Percentiles rank a stretch among this genome's conserved stretches.
Conservation (phyloP, 2,888 invertebrate species). For the Diaprepes abbreviatus region DNA sequence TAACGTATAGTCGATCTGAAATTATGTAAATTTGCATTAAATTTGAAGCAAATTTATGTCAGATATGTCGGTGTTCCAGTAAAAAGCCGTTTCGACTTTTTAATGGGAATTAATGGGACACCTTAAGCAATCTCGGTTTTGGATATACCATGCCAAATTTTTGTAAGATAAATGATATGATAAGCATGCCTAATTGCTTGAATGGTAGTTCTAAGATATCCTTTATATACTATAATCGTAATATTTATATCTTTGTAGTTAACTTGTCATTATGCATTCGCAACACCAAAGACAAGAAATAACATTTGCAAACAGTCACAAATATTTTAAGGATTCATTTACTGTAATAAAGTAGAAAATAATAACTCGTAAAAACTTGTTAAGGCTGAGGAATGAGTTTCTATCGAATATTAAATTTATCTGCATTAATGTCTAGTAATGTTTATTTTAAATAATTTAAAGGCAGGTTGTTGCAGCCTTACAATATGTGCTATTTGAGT, state of each 20-base stretch:
- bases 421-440: no score
- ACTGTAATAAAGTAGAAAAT: no score
- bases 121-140: constrained; percentile 42
- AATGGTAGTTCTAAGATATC: neutral
- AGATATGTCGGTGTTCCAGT: constrained; percentile 43
- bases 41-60: constrained; percentile 41
- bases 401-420: no score
- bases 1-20: constrained; percentile 62
- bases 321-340: no score
- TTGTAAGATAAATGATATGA: constrained; percentile 35
- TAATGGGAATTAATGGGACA: constrained; percentile 49
- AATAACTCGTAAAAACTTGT: no score
- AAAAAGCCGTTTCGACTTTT: constrained; percentile 41
- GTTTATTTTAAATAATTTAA: no score
- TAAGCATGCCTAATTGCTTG: constrained; percentile 2
- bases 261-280: neutral
- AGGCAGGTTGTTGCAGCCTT: no score
- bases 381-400: no score
- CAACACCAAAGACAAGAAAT: no score
- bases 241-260: neutral
- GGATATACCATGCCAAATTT: constrained; percentile 38
- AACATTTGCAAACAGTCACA: no score
- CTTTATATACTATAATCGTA: no score
- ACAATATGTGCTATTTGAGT: no score
- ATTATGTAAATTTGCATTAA: constrained; percentile 50